Conservation (phyloP, 1,140 invertebrate species). For the Thaumatotibia leucotreta region DNA sequence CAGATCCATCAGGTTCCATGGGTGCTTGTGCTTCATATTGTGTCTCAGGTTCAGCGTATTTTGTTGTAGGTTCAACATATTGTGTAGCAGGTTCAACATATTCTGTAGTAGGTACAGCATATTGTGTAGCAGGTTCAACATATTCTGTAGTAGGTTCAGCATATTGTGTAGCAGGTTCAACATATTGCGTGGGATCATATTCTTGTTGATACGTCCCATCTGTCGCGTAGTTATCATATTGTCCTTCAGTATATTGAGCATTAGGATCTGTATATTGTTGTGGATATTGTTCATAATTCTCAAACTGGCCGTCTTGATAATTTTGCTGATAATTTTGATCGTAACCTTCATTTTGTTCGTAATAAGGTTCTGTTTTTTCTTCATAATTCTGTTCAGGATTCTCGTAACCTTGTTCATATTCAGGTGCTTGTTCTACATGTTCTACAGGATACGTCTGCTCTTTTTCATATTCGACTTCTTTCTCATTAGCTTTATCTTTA, state of each 20-base stretch:
- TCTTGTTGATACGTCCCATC: conserved; percentile 49
- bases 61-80: not conserved
- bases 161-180: not conserved
- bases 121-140: not conserved
- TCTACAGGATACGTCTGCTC: not conserved
- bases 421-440: not conserved
- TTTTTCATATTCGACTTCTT: not conserved
- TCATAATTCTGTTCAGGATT: conserved; percentile 26
- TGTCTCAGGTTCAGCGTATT: not conserved
- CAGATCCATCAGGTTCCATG: not conserved
- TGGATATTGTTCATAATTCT: conserved; percentile 54
- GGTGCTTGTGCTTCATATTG: not conserved
- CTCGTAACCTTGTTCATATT: conserved; percentile 10
- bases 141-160: conserved; percentile 28
- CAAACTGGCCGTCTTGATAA: conserved; percentile 41
- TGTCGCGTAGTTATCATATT: conserved; percentile 48
- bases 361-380: conserved; percentile 30
- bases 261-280: conserved; percentile 35
- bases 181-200: conserved; percentile 43
- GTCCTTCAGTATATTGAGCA: conserved; percentile 36
- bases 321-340: conserved; percentile 44
- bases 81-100: not conserved
- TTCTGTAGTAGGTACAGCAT: not conserved
- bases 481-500: conserved; percentile 5
- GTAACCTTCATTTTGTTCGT: conserved; percentile 18